Conservation (phyloP, 2,888 invertebrate genomes). For the Aplocera efformata region DNA sequence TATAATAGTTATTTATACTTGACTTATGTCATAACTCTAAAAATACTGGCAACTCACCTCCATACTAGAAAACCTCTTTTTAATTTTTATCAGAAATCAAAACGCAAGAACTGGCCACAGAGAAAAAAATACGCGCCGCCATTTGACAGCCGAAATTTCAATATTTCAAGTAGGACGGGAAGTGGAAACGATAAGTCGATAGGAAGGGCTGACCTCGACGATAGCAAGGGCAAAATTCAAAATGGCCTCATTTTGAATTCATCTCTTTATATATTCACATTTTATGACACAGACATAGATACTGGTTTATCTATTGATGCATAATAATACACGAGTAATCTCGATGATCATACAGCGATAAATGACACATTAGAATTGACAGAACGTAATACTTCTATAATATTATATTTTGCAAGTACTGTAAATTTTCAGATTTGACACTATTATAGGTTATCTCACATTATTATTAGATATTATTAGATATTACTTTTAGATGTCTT, state of each 20-base stretch:
- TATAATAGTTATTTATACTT: too few species aligned
- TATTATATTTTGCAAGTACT: too few species aligned
- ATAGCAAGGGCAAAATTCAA: slow-evolving; percentile 18
- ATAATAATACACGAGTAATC: too few species aligned
- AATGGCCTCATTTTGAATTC: slow-evolving; percentile 14
- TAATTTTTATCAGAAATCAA: not conserved
- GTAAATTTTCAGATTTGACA: too few species aligned
- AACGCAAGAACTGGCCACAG: not conserved
- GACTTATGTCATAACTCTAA: too few species aligned
- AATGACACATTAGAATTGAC: too few species aligned
- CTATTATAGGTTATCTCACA: too few species aligned
- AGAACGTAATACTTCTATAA: too few species aligned
- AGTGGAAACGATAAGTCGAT: slow-evolving; percentile 52
- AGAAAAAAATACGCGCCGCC: slow-evolving; percentile 5
- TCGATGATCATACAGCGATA: too few species aligned
- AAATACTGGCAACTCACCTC: too few species aligned
- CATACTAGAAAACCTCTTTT: not conserved
- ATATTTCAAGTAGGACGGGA: slow-evolving; percentile 54
- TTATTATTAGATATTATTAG: too few species aligned
- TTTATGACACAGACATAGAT: slow-evolving; percentile 8
- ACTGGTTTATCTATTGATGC: slow-evolving; percentile 2
- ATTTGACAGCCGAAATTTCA: slow-evolving; percentile 17
- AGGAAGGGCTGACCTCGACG: slow-evolving; percentile 64
- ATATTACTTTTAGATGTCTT: too few species aligned
- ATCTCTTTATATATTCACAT: slow-evolving; percentile 9